Conservation (phyloP, 2,888 invertebrate species). For the Apamea crenata region DNA sequence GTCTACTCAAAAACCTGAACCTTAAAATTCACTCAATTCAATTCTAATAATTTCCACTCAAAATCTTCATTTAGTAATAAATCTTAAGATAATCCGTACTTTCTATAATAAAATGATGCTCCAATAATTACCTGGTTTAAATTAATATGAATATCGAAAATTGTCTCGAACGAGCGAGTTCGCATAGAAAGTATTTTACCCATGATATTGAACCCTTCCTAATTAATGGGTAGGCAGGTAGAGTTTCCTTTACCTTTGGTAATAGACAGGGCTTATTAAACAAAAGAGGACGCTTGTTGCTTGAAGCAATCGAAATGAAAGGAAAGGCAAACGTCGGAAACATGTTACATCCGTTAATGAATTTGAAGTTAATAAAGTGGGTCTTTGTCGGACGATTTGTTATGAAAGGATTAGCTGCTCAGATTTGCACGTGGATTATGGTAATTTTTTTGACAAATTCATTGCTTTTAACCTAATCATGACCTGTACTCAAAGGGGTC, state of each 20-base stretch:
- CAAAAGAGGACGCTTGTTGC: slow-evolving; percentile 19
- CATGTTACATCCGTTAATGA: slow-evolving; percentile 17
- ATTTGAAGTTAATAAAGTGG: slow-evolving; percentile 16
- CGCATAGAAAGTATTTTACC: slow-evolving; percentile 6
- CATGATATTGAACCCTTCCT: slow-evolving; percentile 20
- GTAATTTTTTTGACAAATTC: not conserved
- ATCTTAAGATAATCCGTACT: not conserved
- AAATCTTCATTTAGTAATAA: not conserved
- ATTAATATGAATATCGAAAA: slow-evolving; percentile 9
- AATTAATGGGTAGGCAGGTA: slow-evolving; percentile 33
- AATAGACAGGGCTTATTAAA: slow-evolving; percentile 29
- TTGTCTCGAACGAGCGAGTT: slow-evolving; percentile 2
- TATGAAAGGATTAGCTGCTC: not conserved
- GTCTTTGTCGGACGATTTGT: not conserved
- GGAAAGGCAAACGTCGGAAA: not conserved
- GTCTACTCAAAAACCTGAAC: not conserved
- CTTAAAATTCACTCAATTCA: not conserved
- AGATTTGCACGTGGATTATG: not conserved
- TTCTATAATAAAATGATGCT: not conserved
- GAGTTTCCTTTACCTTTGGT: slow-evolving; percentile 9
- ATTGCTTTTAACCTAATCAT: not conserved
- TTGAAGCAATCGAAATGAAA: slow-evolving; percentile 23
- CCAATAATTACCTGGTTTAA: slow-evolving; percentile 11
- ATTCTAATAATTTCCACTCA: not conserved
- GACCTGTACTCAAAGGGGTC: not conserved